Evolutionary conservation across 2,113 vertebrate species (phyloP).

Genomic region (Ursus arctos): DNA sequence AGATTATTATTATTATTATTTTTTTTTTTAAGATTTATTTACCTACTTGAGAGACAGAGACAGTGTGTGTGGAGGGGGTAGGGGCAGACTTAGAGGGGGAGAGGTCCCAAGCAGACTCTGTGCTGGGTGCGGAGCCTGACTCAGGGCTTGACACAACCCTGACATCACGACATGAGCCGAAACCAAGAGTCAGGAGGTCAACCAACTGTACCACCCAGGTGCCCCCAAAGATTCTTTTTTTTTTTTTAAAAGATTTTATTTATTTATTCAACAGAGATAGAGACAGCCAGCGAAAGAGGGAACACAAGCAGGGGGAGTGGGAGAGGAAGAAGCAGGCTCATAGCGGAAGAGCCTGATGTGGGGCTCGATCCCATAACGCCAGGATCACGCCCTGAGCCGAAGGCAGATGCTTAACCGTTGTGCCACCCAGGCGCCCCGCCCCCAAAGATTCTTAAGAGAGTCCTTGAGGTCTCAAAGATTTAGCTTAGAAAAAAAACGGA

Average conservation of each 20-base stretch:
- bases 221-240: neutral
- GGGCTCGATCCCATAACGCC: no score
- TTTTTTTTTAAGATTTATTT: neutral
- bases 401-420: neutral
- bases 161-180: neutral
- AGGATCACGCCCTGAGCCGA: no score
- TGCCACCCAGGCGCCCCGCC: neutral
- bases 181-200: neutral
- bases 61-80: neutral
- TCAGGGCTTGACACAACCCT: neutral
- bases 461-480: neutral
- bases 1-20: neutral
- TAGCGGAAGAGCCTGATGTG: no score
- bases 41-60: neutral
- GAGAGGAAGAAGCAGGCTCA: no score
- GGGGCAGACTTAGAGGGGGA: neutral
- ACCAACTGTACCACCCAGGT: neutral
- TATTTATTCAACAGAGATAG: no score
- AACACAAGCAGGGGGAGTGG: no score
- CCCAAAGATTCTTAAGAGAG: neutral
- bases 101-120: neutral
- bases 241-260: no score
- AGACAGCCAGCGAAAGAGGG: no score
- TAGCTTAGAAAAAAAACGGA: neutral
- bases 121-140: neutral